These are phyloP conservation scores for Cheirogaleus major DNA, from an alignment of 2,797 vertebrate genomes.

Conservation along the genomic window DNA sequence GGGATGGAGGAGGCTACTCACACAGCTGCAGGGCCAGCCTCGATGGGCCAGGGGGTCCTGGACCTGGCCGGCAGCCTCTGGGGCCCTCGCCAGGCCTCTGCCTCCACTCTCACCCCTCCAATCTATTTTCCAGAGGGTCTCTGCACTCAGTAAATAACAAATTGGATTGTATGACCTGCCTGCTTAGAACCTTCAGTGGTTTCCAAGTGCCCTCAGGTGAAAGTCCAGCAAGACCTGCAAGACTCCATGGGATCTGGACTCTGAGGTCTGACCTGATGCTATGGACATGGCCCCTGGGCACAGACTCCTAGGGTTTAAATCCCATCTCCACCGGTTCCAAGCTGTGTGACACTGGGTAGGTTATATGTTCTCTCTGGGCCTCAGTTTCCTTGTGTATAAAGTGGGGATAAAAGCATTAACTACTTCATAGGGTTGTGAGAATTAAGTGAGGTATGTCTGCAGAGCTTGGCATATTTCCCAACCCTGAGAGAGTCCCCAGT, in stretches of 20 bases:
- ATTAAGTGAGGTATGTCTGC: neutral
- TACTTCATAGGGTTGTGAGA: neutral
- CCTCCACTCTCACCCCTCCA: neutral
- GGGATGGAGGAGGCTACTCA: neutral
- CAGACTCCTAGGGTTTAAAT: neutral
- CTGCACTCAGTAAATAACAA: neutral
- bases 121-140: neutral
- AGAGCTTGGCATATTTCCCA: neutral
- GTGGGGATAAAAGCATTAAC: neutral
- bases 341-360: neutral
- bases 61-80: no score
- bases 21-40: neutral
- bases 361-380: neutral
- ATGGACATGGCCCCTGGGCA: neutral
- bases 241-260: no score
- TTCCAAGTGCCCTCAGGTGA: neutral
- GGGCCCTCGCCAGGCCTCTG: neutral
- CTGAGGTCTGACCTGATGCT: neutral
- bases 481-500: neutral
- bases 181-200: neutral
- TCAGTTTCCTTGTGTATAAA: neutral
- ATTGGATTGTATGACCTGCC: accelerated
- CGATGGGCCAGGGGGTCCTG: neutral
- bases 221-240: neutral
- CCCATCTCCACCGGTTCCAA: neutral